Conservation (phyloP, 2,888 invertebrate species). For the Hirtodrosophila cameraria region DNA sequence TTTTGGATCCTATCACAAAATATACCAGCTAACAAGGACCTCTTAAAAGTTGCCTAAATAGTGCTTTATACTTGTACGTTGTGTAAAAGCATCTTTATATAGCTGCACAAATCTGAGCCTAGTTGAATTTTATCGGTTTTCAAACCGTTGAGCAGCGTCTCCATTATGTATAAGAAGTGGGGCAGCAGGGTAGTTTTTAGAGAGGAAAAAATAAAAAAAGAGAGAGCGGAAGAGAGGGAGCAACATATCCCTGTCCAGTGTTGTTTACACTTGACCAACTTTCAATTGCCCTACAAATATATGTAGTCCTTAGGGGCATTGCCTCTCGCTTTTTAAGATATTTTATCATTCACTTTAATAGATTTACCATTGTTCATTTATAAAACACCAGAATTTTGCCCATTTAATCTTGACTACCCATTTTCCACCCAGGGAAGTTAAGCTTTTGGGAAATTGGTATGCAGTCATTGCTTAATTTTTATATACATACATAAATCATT, state of each 20-base stretch:
- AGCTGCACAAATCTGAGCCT: slow-evolving; percentile 36
- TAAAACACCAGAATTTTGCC: no score
- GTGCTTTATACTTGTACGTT: slow-evolving; percentile 12
- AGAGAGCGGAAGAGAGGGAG: not conserved
- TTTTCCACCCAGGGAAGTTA: no score
- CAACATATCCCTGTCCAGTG: slow-evolving; percentile 30
- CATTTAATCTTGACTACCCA: no score
- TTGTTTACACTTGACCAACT: slow-evolving; percentile 73
- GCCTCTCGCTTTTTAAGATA: not conserved
- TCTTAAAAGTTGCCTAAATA: slow-evolving; percentile 52
- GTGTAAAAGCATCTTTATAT: slow-evolving; percentile 27
- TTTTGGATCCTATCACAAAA: slow-evolving; percentile 6
- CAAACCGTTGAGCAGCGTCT: slow-evolving; percentile 61
- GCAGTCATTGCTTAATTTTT: no score
- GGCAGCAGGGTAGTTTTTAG: not conserved
- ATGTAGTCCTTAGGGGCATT: not conserved
- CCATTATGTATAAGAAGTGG: slow-evolving; percentile 29
- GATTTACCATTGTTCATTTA: no score
- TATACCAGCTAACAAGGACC: not conserved
- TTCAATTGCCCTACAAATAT: slow-evolving; percentile 69
- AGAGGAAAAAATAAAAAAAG: not conserved
- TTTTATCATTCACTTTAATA: not conserved
- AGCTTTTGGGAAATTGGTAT: no score
- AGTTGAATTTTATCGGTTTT: slow-evolving; percentile 69
- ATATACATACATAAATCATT: no score